Base-by-base conservation (phyloP, 1,140 invertebrate species). In the Conus ventricosus region DNA sequence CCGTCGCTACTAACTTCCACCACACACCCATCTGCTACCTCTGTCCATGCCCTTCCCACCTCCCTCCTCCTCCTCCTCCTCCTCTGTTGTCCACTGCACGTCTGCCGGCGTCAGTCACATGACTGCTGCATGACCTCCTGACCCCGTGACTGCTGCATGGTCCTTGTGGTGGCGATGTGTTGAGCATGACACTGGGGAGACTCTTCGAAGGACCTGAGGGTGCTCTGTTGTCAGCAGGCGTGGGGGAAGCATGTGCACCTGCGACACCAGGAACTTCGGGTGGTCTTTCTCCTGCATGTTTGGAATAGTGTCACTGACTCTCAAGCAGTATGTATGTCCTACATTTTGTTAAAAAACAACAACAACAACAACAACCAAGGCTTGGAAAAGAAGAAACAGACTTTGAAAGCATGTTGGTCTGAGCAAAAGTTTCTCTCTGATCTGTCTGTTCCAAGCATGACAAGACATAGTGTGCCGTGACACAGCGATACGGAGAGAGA, bases 1-100 rank as follows among this genome's bases (percentile, higher is more conserved):
- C 83, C 88, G 78, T 80, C 78, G 78, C 78, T 80, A 80, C 78
- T 80, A 80, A 80, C 51, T 80, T 13, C 67, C 15, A 86, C 51
- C 57, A 60, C 57, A 60, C 57, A 60, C 57, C 57, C 15, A 15
- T 15, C 67, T 27, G 60, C 39, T 63, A 71, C 55, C 71, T 86
- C 55, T 86, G 60, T 39, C 67, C 67, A 23, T 71, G 17, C 20
- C 67, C 15, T 20, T 71, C 17, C 67, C 67, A 17, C 67, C 67
- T 23, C 20, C 13, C 15, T 71, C 23, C 67, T 71, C 67, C 67
- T 15, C 15, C 57, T 60, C 57, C 57, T 20, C 67, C 67, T 23
- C 23, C 13, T 23, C 4, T 71, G 13, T 71, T 71, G 67, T 60
- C 57, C 8, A 60, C 57, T 60, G 57, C 57, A 60, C 57, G 57